Conservation (phyloP, 1,140 invertebrate species). For the Pteromalus puparum region DNA sequence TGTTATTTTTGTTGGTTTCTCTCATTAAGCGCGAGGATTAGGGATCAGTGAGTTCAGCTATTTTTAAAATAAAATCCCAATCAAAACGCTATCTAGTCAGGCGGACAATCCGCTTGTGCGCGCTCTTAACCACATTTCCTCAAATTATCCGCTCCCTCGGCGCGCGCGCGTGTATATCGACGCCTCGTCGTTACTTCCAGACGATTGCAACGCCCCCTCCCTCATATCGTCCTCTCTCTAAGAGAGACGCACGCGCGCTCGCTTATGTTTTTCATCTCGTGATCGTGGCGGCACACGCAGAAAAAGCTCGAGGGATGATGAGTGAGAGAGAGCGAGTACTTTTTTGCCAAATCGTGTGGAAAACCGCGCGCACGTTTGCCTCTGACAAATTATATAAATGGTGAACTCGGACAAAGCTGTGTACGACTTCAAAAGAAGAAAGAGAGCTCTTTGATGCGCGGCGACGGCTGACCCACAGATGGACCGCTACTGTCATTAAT, state of each 20-base stretch:
- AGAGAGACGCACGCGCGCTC: conserved; percentile 32
- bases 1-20: neutral
- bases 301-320: conserved; percentile 45
- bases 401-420: conserved; percentile 59
- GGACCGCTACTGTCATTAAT: neutral
- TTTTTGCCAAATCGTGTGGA: conserved; percentile 75
- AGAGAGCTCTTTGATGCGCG: neutral
- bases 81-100: no score
- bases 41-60: no score
- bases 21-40: no score
- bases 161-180: conserved; percentile 56
- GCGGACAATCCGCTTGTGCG: no score
- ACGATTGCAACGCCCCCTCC: conserved; percentile 63
- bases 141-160: neutral
- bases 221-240: conserved; percentile 45
- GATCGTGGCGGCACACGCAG: neutral
- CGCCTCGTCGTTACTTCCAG: conserved; percentile 65
- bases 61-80: no score
- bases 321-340: conserved; percentile 56
- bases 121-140: neutral
- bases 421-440: conserved; percentile 17
- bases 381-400: conserved; percentile 74
- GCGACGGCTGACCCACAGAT: neutral
- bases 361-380: conserved; percentile 65
- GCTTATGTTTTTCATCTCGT: conserved; percentile 16